A percentile compares a stretch with the other conserved stretches of the same genome.
phyloP scores from a whole-genome alignment of 1,140 invertebrate genomes.

The Bombus superbus region DNA sequence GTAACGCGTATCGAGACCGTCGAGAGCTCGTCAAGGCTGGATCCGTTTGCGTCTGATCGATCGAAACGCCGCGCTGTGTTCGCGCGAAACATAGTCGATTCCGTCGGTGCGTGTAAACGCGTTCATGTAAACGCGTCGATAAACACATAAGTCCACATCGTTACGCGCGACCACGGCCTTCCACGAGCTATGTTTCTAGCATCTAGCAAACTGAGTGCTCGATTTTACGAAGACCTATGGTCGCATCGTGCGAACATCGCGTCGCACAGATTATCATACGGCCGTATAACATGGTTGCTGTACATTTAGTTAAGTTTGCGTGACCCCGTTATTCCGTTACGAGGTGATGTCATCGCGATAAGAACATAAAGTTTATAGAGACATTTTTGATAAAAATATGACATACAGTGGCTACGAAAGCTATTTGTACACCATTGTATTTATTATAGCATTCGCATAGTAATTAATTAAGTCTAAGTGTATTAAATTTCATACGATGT shows the following conservation, averaged over 20 bases:
- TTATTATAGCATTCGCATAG: too few species aligned
- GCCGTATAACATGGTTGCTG: not conserved
- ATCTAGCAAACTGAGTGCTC: slow-evolving; percentile 54
- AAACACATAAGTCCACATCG: slow-evolving; percentile 71
- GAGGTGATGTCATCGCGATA: not conserved
- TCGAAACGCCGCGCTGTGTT: not conserved
- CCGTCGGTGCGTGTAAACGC: slow-evolving; percentile 58
- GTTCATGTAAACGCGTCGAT: slow-evolving; percentile 64
- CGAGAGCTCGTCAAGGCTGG: slow-evolving; percentile 1
- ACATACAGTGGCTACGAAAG: too few species aligned
- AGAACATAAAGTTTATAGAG: not conserved
- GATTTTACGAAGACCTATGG: slow-evolving; percentile 63
- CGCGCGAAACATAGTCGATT: slow-evolving; percentile 31
- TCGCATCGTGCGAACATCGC: slow-evolving; percentile 36
- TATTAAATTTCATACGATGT: too few species aligned
- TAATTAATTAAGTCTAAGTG: too few species aligned
- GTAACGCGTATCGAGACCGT: slow-evolving; percentile 5
- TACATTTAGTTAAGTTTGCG: slow-evolving; percentile 23
- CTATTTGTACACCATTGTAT: too few species aligned
- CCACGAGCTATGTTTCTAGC: slow-evolving; percentile 59
- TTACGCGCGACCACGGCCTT: slow-evolving; percentile 63
- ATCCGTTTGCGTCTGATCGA: slow-evolving; percentile 25
- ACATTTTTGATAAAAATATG: not conserved
- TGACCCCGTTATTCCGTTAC: slow-evolving; percentile 5
- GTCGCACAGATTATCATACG: slow-evolving; percentile 50